Evolutionary conservation across 2,797 vertebrate genomes (phyloP).

Genomic region (Falco berigora): DNA sequence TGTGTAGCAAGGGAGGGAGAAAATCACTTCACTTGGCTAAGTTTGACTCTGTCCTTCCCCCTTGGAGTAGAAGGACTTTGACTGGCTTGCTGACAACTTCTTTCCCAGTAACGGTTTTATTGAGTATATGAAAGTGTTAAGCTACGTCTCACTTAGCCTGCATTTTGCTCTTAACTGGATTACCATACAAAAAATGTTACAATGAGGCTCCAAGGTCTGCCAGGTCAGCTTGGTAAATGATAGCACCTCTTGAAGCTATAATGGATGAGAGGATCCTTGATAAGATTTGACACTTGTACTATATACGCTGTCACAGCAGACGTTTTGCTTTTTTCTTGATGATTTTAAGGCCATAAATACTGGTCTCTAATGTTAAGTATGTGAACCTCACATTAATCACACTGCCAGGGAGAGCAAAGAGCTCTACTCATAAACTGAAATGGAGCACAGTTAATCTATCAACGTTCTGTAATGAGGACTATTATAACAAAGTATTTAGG

Average conservation of each 20-base stretch:
- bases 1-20: background rate
- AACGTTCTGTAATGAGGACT: constrained; percentile 55
- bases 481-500: constrained; percentile 56
- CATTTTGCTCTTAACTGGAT: constrained; percentile 30
- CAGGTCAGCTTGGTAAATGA: constrained; percentile 53
- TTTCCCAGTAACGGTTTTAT: background rate
- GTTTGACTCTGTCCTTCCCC: background rate
- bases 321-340: constrained; percentile 55
- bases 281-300: constrained; percentile 59
- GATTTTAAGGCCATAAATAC: constrained; percentile 59
- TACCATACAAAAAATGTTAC: constrained; percentile 40
- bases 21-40: background rate
- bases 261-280: constrained; percentile 57
- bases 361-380: constrained; percentile 57
- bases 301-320: constrained; percentile 47
- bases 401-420: constrained; percentile 32
- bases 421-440: constrained; percentile 49
- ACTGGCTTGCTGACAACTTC: background rate
- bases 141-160: background rate
- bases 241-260: constrained; percentile 54
- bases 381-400: constrained; percentile 58
- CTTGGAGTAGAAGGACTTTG: background rate
- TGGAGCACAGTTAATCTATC: constrained; percentile 52
- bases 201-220: background rate
- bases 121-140: constrained; percentile 26